Percentiles rank a stretch among this genome's conserved stretches.
Evolutionary conservation across 2,113 vertebrate genomes (phyloP).

Genomic region (Rhodinocichla rosea): DNA sequence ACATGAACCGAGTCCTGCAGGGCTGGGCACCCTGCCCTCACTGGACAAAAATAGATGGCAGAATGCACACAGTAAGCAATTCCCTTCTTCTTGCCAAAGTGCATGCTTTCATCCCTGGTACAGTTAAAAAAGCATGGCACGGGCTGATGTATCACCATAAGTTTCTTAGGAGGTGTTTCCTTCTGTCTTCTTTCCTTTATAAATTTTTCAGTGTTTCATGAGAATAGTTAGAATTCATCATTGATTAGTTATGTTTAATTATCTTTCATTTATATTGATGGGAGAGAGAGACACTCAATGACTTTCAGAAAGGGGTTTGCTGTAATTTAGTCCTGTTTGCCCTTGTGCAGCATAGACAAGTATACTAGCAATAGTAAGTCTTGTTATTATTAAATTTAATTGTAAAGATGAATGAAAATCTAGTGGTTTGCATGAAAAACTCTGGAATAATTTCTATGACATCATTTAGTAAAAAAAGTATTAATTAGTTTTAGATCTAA

Average conservation of each 20-base stretch:
- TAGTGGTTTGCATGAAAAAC: not conserved
- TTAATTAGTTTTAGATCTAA: not conserved
- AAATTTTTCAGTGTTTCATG: not conserved
- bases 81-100: not conserved
- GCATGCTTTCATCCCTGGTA: not conserved
- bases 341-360: not conserved
- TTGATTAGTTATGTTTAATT: not conserved
- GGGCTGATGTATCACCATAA: not conserved
- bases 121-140: not conserved
- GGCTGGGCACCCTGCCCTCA: not conserved
- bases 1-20: not conserved
- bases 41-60: constrained; percentile 15
- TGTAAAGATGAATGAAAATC: not conserved
- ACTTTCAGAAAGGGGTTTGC: not conserved
- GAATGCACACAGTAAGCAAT: not conserved
- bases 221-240: not conserved
- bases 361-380: not conserved
- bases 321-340: not conserved
- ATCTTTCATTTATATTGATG: not conserved
- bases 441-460: not conserved
- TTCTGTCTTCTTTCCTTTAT: not conserved
- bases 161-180: not conserved
- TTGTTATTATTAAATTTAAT: not conserved
- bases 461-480: not conserved
- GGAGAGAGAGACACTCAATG: not conserved